Conservation (phyloP, 2,888 invertebrate genomes). For the Poecilus cupreus region DNA sequence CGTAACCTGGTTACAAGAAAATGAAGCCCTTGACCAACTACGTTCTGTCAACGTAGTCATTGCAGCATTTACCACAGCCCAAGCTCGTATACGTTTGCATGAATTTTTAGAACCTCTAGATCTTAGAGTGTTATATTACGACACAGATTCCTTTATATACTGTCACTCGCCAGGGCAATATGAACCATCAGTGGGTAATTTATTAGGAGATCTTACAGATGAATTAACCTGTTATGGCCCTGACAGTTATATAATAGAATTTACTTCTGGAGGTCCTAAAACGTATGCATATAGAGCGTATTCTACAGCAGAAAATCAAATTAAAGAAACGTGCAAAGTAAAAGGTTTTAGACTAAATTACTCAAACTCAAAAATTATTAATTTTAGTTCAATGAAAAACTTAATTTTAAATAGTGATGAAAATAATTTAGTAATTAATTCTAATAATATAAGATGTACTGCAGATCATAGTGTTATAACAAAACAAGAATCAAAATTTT, state of each 20-base stretch:
- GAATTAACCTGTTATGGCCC: slow-evolving; percentile 65
- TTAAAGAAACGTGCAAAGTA: slow-evolving; percentile 59
- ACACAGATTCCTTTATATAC: slow-evolving; percentile 64
- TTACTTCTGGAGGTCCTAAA: slow-evolving; percentile 68
- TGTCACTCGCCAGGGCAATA: slow-evolving; percentile 57
- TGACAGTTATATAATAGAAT: slow-evolving; percentile 65
- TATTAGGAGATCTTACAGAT: slow-evolving; percentile 68
- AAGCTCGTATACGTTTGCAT: slow-evolving; percentile 43
- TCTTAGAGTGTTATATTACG: slow-evolving; percentile 64
- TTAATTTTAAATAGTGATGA: background rate
- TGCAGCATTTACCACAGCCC: slow-evolving; percentile 67
- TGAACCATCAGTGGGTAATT: slow-evolving; percentile 64
- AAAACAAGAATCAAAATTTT: background rate
- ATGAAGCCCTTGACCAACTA: slow-evolving; percentile 54
- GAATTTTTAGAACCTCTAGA: slow-evolving; percentile 64
- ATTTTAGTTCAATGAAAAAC: slow-evolving; percentile 55
- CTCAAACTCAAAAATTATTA: slow-evolving; percentile 49
- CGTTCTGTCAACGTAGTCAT: slow-evolving; percentile 61
- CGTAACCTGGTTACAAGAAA: slow-evolving; percentile 60
- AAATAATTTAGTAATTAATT: too few species aligned
- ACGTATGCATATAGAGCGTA: slow-evolving; percentile 66
- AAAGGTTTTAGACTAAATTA: slow-evolving; percentile 61
- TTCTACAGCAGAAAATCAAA: slow-evolving; percentile 18
- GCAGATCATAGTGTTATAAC: slow-evolving; percentile 23
- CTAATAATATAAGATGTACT: slow-evolving; percentile 14